Base-by-base conservation (phyloP, 2,113 vertebrate genomes). In the Epinephelus cyanopodus region DNA sequence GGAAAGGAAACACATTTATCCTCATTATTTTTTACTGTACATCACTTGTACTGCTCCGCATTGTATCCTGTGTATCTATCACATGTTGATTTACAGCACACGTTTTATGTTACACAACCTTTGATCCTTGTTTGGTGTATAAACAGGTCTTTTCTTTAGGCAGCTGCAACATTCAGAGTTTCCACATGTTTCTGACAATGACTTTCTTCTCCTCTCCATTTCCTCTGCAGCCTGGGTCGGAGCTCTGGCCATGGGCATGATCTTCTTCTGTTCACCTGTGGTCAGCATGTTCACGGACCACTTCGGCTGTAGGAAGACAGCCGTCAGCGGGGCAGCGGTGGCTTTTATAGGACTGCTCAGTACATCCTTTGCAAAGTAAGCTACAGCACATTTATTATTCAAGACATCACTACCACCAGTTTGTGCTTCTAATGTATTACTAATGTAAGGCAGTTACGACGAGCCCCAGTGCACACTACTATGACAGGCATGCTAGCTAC, bases 281-380 rank as follows among this genome's bases (percentile, higher is more conserved):
- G 98, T 98, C 95, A 99, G 98, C 94, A 98, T 99, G 97, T 99
- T 99, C 95, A 99, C 98, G 0, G 98, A 99, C 95, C 96, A 96
- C 71, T 95, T 99, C 0, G 98, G 98, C 90, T 99, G 98, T 87
- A 95, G 97, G 90, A 98, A 96, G 91, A 99, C 98, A 0, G 97
- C 98, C 0, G 97, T 98, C 57, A 85, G 95, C 0, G 98, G 98
- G 68, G 98, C 98, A 1, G 73, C 95, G 6, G 81, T 99, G 15
- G 98, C 98, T 80, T 99, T 98, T 94, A 87, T 97, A 2, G 98
- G 98, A 70, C 95, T 99, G 61, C 97, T 99, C 81, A 96, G 95
- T 93, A 97, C 97, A 90, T 97, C 97, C 39, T 99, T 99, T 90
- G 97, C 97, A 92, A 99, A 95, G 98, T 99, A 98, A 97, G 96